Percentiles rank a stretch among this genome's conserved stretches.
Conservation (phyloP, 2,113 vertebrate species). For the Passer domesticus region DNA sequence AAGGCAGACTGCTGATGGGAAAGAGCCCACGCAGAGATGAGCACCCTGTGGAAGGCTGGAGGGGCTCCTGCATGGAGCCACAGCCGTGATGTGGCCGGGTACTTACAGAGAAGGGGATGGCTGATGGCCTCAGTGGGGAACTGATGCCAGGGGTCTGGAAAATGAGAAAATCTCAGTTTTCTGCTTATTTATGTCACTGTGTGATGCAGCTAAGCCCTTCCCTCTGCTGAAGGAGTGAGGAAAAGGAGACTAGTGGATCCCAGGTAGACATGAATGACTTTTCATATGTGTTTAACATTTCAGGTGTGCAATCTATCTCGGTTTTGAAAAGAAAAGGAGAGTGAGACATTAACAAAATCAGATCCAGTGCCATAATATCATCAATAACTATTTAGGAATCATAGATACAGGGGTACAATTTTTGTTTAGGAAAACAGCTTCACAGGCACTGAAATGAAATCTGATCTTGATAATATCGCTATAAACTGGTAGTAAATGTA, state of each 20-base stretch:
- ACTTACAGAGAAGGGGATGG: fast-evolving
- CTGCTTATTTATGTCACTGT: background rate
- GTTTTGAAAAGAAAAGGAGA: background rate
- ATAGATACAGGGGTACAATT: background rate
- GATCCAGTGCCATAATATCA: background rate
- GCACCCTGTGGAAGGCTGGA: background rate
- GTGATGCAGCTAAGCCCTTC: background rate
- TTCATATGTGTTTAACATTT: background rate
- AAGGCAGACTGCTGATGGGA: background rate
- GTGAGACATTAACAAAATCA: background rate
- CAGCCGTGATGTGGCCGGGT: fast-evolving
- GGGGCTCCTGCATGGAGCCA: fast-evolving
- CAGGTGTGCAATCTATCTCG: background rate
- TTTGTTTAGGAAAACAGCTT: background rate
- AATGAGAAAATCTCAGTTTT: background rate
- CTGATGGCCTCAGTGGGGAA: background rate
- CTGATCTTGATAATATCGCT: background rate
- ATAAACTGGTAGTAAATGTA: background rate
- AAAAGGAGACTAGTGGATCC: background rate
- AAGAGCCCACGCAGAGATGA: fast-evolving
- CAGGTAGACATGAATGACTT: background rate
- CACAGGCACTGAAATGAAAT: background rate
- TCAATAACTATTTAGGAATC: background rate
- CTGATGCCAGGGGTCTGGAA: background rate
- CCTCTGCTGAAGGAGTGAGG: background rate